Base-by-base conservation (phyloP, 1,140 invertebrate species). In the Calycopis cecrops region DNA sequence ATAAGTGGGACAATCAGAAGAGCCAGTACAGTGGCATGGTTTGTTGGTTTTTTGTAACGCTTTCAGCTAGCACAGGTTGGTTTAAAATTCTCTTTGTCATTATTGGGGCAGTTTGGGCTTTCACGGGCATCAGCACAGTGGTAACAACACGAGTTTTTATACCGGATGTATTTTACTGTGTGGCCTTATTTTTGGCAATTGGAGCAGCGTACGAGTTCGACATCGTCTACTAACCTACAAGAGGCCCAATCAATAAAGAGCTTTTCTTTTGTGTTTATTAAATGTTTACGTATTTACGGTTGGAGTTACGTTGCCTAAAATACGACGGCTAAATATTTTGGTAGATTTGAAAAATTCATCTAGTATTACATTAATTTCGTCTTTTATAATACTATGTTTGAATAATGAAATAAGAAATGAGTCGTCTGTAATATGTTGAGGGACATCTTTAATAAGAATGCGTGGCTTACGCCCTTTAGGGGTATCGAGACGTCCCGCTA, bases 381-480 rank as follows among this genome's bases (percentile, higher is more conserved):
- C n/a, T 10, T 42, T 11, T n/a, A 42, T 12, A 42, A 11, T n/a
- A n/a, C n/a, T n/a, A n/a, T n/a, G n/a, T 42, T 42, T 18, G 35
- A 4, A 37, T n/a, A 3, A 8, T 6, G 34, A 35, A 4, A 35
- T 6, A 37, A 37, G 9, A 37, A 37, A 37, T 10, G 9, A 1
- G 9, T 9, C 9, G 35, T 37, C 35, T 8, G 9, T 37, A 10
- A 37, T 37, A 37, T 37, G 3, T 6, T 6, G 34, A 4, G 34
- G 34, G 9, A 35, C 35, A 37, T 37, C 35, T 8, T 47, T 47
- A 18, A 47, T 47, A n/a, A 47, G 44, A 47, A 47, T 47, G 9
- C 44, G 44, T n/a, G 44, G 44, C 14, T 47, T 47, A 47, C 44
- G 44, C 17, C 44, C 44, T 47, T 47, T 47, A 4, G 44, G 44